Conservation (phyloP, 2,113 vertebrate species). For the Gyps fulvus region DNA sequence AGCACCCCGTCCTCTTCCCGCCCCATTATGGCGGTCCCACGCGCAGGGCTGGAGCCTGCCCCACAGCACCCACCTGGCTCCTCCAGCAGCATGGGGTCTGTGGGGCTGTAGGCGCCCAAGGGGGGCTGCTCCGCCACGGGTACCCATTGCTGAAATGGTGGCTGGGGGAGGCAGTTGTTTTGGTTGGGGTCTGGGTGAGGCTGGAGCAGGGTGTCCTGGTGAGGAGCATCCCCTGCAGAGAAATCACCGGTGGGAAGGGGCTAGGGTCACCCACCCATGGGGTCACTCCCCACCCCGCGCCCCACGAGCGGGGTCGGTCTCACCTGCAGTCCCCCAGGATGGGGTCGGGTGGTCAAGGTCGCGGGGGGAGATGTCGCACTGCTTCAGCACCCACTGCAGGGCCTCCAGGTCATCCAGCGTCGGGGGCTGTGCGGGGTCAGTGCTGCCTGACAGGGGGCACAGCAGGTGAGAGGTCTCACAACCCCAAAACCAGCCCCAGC, state of each 20-base stretch:
- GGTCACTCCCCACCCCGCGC: not conserved
- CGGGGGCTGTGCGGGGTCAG: fast-evolving
- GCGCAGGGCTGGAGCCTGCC: not conserved
- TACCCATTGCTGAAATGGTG: not conserved
- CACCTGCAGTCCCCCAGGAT: not conserved
- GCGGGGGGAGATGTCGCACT: not conserved
- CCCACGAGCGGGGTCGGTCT: fast-evolving
- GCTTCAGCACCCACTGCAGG: not conserved
- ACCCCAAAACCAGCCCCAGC: not conserved
- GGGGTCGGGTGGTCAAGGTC: fast-evolving
- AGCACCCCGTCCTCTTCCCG: not conserved
- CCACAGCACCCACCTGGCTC: not conserved
- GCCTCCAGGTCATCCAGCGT: fast-evolving
- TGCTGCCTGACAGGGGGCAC: not conserved
- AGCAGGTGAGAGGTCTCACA: not conserved
- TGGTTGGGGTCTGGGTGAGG: not conserved
- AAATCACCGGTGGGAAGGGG: not conserved
- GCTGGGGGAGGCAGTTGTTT: not conserved
- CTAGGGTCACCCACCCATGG: not conserved
- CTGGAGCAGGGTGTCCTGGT: not conserved
- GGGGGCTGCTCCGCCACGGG: fast-evolving
- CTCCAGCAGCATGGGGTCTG: fast-evolving
- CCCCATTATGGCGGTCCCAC: fast-evolving
- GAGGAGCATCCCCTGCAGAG: not conserved
- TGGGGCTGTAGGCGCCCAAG: not conserved